These are phyloP conservation scores for Chaetophractus vellerosus DNA, from an alignment of 2,797 vertebrate genomes.

Conservation along the genomic window DNA sequence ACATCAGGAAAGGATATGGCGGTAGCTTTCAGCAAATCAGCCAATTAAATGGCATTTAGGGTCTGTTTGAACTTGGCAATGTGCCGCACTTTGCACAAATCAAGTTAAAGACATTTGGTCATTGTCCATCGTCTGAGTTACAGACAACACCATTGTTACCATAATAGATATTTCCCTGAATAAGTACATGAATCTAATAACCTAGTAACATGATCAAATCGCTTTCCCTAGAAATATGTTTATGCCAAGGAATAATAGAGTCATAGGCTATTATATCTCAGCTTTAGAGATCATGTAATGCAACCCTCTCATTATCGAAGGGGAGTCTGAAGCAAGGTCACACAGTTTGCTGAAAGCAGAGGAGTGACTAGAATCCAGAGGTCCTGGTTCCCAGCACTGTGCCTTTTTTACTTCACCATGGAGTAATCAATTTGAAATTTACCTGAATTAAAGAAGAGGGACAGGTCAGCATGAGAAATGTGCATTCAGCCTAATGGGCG, in stretches of 20 bases:
- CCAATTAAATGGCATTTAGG: slow-evolving; percentile 60
- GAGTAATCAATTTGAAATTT: neutral
- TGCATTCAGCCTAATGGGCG: neutral
- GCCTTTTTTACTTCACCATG: neutral
- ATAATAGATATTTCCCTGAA: slow-evolving; percentile 66
- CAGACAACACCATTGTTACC: neutral
- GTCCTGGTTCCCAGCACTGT: neutral
- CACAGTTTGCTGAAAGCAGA: neutral
- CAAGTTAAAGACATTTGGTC: slow-evolving; percentile 55
- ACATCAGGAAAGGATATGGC: neutral
- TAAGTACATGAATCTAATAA: slow-evolving; percentile 69
- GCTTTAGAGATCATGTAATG: neutral
- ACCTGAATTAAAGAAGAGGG: neutral
- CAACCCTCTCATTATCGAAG: neutral
- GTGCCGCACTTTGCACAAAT: slow-evolving; percentile 52
- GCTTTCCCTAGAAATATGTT: slow-evolving; percentile 66
- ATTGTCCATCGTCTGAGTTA: slow-evolving; percentile 46
- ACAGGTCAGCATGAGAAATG: neutral
- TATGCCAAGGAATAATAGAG: slow-evolving; percentile 61
- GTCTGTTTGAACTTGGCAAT: slow-evolving; percentile 57
- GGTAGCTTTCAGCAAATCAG: neutral
- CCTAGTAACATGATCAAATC: slow-evolving; percentile 64
- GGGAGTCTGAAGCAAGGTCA: neutral
- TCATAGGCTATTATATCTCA: slow-evolving; percentile 28
- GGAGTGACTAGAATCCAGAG: neutral